These are phyloP conservation scores for Parelbella ahira DNA, from an alignment of 2,888 invertebrate genomes.

Conservation along the genomic window DNA sequence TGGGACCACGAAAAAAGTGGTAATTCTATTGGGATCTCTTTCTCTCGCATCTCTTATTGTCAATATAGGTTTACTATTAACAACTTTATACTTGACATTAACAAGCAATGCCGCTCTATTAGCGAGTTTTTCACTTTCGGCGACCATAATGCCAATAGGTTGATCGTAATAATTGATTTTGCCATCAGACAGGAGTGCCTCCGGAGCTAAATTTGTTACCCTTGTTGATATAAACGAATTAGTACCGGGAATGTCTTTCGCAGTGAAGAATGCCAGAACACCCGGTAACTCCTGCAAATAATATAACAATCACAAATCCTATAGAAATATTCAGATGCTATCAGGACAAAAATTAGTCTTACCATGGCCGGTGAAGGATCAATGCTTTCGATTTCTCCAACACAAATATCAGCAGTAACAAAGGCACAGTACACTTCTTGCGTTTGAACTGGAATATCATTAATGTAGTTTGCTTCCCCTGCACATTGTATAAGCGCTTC, in stretches of 20 bases:
- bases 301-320: not conserved
- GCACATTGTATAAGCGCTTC: conserved; percentile 82
- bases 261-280: conserved; percentile 82
- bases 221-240: conserved; percentile 73
- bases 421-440: conserved; percentile 85
- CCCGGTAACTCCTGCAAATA: conserved; percentile 81
- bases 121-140: conserved; percentile 78
- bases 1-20: conserved; percentile 41
- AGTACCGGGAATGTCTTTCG: conserved; percentile 84
- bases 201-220: conserved; percentile 38
- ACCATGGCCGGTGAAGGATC: conserved; percentile 84
- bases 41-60: conserved; percentile 49
- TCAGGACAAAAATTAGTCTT: too few relatives aligned
- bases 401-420: conserved; percentile 75
- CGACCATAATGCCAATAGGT: conserved; percentile 84
- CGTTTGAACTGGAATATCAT: conserved; percentile 79
- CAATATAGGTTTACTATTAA: conserved; percentile 50
- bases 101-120: conserved; percentile 80
- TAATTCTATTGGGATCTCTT: conserved; percentile 46
- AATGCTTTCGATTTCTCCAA: conserved; percentile 80
- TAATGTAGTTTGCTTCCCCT: conserved; percentile 84
- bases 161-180: conserved; percentile 83
- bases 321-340: too few relatives aligned
- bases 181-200: conserved; percentile 75
- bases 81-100: conserved; percentile 73